Conservation (phyloP, 1,140 invertebrate genomes). For the Dufourea novaeangliae region DNA sequence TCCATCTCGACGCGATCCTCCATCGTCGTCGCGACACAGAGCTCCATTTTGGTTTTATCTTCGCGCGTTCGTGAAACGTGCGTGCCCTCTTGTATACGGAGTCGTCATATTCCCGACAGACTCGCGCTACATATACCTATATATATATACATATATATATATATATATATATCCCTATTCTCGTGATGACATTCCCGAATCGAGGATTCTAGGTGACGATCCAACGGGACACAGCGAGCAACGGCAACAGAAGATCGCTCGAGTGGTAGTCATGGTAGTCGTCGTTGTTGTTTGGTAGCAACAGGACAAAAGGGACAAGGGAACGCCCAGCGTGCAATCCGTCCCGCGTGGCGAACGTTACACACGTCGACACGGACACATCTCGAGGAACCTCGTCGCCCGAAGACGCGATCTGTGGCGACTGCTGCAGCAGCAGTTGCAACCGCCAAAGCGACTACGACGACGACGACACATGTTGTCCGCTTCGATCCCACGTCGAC, state of each 20-base stretch:
- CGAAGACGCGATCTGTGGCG: not conserved
- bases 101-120: too few relatives aligned
- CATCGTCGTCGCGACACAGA: too few relatives aligned
- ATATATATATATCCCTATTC: too few relatives aligned
- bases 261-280: conserved; percentile 8
- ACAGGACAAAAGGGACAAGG: conserved; percentile 45
- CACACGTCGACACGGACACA: conserved; percentile 7
- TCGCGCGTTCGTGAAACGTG: too few relatives aligned
- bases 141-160: too few relatives aligned
- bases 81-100: too few relatives aligned
- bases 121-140: too few relatives aligned
- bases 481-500: not conserved
- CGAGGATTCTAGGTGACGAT: conserved; percentile 19
- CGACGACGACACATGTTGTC: conserved; percentile 4
- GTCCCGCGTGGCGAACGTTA: conserved; percentile 42
- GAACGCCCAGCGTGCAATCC: conserved; percentile 17
- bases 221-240: conserved; percentile 10
- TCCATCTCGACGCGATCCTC: too few relatives aligned
- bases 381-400: conserved; percentile 6
- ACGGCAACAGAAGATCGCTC: conserved; percentile 11
- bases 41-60: too few relatives aligned
- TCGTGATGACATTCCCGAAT: too few relatives aligned
- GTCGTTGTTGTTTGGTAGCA: conserved; percentile 16
- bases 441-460: not conserved
- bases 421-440: not conserved